Conservation (phyloP, 2,797 vertebrate genomes). For the Tokudaia muenninki region DNA sequence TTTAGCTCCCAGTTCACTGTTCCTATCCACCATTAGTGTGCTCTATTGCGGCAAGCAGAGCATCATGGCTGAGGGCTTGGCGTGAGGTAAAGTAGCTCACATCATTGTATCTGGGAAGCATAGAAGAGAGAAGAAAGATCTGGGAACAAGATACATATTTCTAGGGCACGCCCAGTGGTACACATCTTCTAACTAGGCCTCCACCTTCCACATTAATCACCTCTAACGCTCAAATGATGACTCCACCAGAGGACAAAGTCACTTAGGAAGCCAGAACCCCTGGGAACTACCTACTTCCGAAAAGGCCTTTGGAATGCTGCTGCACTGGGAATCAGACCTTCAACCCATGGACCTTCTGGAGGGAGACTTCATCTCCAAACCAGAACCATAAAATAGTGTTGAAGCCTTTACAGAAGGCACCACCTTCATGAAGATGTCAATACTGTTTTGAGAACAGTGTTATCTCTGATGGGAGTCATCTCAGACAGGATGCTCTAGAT, state of each 20-base stretch:
- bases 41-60: not conserved
- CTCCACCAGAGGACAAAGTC: not conserved
- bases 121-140: not conserved
- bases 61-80: not conserved
- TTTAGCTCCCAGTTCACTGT: too few relatives aligned
- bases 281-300: too few relatives aligned
- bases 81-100: not conserved
- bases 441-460: not conserved
- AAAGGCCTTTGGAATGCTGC: not conserved
- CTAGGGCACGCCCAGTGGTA: not conserved
- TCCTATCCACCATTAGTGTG: not conserved
- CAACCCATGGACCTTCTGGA: not conserved
- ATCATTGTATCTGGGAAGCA: not conserved
- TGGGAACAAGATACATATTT: not conserved
- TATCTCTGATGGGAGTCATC: not conserved
- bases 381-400: not conserved
- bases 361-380: not conserved
- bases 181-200: not conserved
- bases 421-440: too few relatives aligned
- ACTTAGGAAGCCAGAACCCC: not conserved
- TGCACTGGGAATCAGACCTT: not conserved
- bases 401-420: not conserved
- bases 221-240: not conserved
- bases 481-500: not conserved
- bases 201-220: not conserved